Percentiles rank a stretch among this genome's conserved stretches.
Conservation (phyloP, 2,888 invertebrate genomes). For the Drosophila leonis region DNA sequence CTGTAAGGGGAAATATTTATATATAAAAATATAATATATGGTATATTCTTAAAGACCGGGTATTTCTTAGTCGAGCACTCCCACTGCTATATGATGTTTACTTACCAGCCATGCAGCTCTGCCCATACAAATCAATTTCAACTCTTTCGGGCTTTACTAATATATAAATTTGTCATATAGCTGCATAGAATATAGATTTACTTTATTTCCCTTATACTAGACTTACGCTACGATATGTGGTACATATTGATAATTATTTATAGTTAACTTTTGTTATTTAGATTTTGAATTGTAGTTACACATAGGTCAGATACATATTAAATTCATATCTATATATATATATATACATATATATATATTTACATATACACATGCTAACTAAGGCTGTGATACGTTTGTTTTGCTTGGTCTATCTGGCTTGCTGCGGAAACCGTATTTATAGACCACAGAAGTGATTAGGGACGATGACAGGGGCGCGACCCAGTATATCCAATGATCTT, state of each 20-base stretch:
- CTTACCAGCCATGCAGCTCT: background rate
- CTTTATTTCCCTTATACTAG: conserved; percentile 8
- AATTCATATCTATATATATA: background rate
- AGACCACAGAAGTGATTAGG: conserved; percentile 84
- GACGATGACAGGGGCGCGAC: conserved; percentile 87
- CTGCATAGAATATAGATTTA: background rate
- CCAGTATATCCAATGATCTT: conserved; percentile 90
- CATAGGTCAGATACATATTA: background rate
- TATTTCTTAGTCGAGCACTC: background rate
- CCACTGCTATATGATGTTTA: background rate
- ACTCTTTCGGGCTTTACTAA: background rate
- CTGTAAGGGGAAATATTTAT: background rate
- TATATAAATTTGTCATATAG: conserved; percentile 1
- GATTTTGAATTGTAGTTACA: background rate
- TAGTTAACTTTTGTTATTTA: background rate
- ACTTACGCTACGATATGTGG: background rate
- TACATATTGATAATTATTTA: conserved; percentile 19
- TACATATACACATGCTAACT: background rate
- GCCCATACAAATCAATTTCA: background rate
- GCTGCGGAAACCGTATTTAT: conserved; percentile 82
- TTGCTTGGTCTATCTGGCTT: conserved; percentile 35
- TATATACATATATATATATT: background rate
- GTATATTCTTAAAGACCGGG: background rate
- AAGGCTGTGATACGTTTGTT: background rate
- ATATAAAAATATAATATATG: background rate